These are phyloP conservation scores for Drosophila arawakana DNA, from an alignment of 1,140 invertebrate genomes.

Conservation along the genomic window DNA sequence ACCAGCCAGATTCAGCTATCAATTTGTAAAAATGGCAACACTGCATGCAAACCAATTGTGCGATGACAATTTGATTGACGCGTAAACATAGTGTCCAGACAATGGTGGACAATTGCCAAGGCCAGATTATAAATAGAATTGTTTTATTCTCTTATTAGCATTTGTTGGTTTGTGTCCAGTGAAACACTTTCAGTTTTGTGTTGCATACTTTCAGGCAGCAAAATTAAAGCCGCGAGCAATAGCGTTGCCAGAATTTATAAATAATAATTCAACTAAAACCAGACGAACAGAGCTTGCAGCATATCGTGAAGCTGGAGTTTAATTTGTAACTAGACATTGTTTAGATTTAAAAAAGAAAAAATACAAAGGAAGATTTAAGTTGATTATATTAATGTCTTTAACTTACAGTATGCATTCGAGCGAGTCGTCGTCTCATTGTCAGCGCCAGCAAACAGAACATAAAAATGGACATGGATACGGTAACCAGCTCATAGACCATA, in stretches of 20 bases:
- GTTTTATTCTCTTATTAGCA: slow-evolving; percentile 8
- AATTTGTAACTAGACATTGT: too few species aligned
- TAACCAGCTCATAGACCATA: slow-evolving; percentile 52
- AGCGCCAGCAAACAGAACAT: slow-evolving; percentile 57
- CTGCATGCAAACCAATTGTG: slow-evolving; percentile 27
- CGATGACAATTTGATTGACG: slow-evolving; percentile 32
- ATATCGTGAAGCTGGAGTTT: too few species aligned
- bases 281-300: too few species aligned
- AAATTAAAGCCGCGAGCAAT: background rate
- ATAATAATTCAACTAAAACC: background rate
- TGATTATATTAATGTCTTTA: background rate
- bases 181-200: background rate
- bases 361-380: background rate
- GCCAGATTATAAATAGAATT: slow-evolving; percentile 20
- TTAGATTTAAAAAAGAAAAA: too few species aligned
- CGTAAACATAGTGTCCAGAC: background rate
- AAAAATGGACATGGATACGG: slow-evolving; percentile 48
- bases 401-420: slow-evolving; percentile 52
- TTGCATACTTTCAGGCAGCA: slow-evolving; percentile 18
- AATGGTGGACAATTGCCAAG: background rate
- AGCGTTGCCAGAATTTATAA: background rate
- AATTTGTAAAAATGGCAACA: too few species aligned
- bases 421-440: slow-evolving; percentile 42
- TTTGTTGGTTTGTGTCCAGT: background rate
- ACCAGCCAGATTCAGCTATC: too few species aligned